Evolutionary conservation across 1,140 invertebrate genomes (phyloP), one percentile per base, ranked within the genome.

Genomic region (Drosophila paulistorum): DNA sequence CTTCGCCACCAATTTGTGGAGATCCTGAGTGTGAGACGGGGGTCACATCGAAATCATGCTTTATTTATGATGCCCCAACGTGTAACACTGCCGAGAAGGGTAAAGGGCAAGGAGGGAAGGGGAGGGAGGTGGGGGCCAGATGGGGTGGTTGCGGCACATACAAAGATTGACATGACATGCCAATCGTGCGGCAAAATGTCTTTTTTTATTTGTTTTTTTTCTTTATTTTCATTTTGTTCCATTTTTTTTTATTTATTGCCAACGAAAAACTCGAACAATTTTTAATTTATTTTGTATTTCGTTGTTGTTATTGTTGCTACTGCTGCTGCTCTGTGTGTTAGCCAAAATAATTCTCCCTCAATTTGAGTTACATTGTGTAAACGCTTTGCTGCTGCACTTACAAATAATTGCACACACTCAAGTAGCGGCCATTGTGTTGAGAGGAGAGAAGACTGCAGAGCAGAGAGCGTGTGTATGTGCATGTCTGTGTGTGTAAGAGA

Each of bases 331-430:
- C 45, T 51, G 17, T 51, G 45, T 51, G 45, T 51, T 51, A 51
- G 45, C 45, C 17, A 23, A n/a, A 51, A 23, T 51, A 23, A 51
- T 20, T 51, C 45, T 51, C 45, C 45, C 45, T 51, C 45, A 51
- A 51, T 51, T 51, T 51, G 45, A 51, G 45, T 51, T 51, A 51
- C 45, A 51, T 51, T 51, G 45, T 51, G 45, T 51, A 51, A 51
- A 51, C 45, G 45, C 55, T 59, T 71, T 58, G 63, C 68, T 59
- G 66, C 63, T 70, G 74, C 75, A 85, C 82, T 85, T 81, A 70
- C 74, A 70, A 75, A 83, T 87, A 87, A 87, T 87, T 87, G 83
- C 83, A 30, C 75, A 81, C 79, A 87, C 84, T 87, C 84, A 87
- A 87, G 83, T 77, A 81, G 71, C 73, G 80, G 66, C 79, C 74